Evolutionary conservation across 1,140 invertebrate species (phyloP).

Genomic region (Lethrus apterus): DNA sequence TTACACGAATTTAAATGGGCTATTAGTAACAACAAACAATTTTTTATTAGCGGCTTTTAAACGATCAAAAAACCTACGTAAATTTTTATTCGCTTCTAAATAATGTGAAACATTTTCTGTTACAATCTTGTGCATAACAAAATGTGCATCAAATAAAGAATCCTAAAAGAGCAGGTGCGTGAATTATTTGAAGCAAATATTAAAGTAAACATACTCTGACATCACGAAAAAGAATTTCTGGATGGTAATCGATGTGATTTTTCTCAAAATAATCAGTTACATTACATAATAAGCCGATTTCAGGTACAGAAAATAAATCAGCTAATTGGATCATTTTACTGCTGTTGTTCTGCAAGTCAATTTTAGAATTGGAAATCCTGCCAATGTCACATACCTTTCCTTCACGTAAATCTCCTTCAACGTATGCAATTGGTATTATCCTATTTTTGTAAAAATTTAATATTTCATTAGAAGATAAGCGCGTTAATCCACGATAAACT

Average conservation of each 20-base stretch:
- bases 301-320: conserved; percentile 94
- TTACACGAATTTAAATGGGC: conserved; percentile 95
- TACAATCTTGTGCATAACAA: conserved; percentile 83
- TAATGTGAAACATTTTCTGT: conserved; percentile 71
- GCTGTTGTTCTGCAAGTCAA: conserved; percentile 60
- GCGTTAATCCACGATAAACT: conserved; percentile 82
- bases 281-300: conserved; percentile 89
- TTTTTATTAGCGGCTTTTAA: conserved; percentile 73
- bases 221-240: conserved; percentile 92
- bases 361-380: too few relatives aligned
- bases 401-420: conserved; percentile 49
- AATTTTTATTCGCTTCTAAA: conserved; percentile 67
- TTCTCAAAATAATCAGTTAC: conserved; percentile 87
- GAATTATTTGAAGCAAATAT: conserved; percentile 15
- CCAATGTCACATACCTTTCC: conserved; percentile 4
- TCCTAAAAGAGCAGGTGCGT: conserved; percentile 52
- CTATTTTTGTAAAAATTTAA: conserved; percentile 78
- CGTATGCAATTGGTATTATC: conserved; percentile 74
- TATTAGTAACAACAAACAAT: conserved; percentile 94
- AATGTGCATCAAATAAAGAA: conserved; percentile 83
- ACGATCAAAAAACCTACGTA: conserved; percentile 70
- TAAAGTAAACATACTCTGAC: conserved; percentile 67
- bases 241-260: conserved; percentile 88
- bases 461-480: conserved; percentile 79
- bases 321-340: conserved; percentile 90